Conservation (phyloP, 2,797 vertebrate species). For the Perodicticus potto region DNA sequence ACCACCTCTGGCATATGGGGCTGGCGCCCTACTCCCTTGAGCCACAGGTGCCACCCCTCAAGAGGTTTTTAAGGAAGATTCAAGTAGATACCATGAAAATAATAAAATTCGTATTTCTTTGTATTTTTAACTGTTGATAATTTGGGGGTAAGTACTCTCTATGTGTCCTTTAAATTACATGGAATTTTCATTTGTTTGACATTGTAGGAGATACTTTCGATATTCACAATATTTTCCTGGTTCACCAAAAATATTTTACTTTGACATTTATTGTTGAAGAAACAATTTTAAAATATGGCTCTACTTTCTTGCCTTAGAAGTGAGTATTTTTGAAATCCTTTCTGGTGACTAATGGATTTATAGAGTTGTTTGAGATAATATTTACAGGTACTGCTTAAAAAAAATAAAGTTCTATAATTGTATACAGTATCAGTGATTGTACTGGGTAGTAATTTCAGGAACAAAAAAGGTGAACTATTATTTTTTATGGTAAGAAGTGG, state of each 20-base stretch:
- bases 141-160: background rate
- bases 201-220: background rate
- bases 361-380: background rate
- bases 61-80: background rate
- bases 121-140: background rate
- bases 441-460: background rate
- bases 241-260: background rate
- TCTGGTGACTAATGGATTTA: background rate
- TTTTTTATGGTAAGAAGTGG: background rate
- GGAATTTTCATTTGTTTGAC: background rate
- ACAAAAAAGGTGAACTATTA: background rate
- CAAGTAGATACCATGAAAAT: background rate
- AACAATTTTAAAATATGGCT: slow-evolving; percentile 18
- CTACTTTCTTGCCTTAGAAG: background rate
- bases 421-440: background rate
- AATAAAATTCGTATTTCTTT: background rate
- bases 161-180: background rate
- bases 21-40: too few relatives aligned
- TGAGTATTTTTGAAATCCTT: background rate
- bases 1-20: too few relatives aligned
- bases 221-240: background rate
- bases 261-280: slow-evolving; percentile 19
- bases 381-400: background rate
- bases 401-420: background rate
- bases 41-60: background rate